Base-by-base conservation (phyloP, 2,113 vertebrate genomes). In the Crotalus viridis region DNA sequence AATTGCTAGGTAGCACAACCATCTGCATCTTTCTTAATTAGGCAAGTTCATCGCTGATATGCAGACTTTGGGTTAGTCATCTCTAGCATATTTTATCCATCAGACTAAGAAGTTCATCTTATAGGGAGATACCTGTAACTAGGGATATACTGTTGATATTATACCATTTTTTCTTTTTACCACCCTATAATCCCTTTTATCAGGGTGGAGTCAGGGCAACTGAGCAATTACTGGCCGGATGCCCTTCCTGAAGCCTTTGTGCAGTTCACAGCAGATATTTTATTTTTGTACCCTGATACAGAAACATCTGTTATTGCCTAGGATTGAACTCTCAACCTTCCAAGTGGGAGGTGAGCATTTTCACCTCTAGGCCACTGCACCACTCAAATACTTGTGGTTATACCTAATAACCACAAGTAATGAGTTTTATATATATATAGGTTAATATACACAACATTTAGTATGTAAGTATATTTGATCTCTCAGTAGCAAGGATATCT, bases 21-120 rank as follows among this genome's bases (percentile, higher is more conserved):
- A 97, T 97, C 97, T 98, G 97, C 96, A 97, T 96, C 95, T 94
- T 88, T 97, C 97, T 97, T 98, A 98, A 98, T 98, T 97, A 97
- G 94, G 94, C 88, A 97, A 96, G 95, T 97, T 91, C 96, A 97
- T 97, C 92, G 95, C 95, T 95, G 94, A 97, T 95, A 96, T 96
- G 95, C 97, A 97, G 97, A 96, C 96, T 97, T 97, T 94, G 96
- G 94, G 92, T 94, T 96, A 90, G 95, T 97, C 95, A 96, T 85
- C 59, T 96, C 94, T 91, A 85, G 55, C 89, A 96, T 93, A 93
- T 96, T 96, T 97, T 95, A 96, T 93, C 93, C 2, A 28, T 89
- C 94, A 94, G 88, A 94, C 93, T 93, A 94, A 97, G 95, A 92
- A 2, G 21, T 95, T 92, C 90, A 56, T 93, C 94, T 94, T 91